Percentiles rank a stretch among this genome's conserved stretches.
phyloP scores from a whole-genome alignment of 2,888 invertebrate species.

The Amiota minor region DNA sequence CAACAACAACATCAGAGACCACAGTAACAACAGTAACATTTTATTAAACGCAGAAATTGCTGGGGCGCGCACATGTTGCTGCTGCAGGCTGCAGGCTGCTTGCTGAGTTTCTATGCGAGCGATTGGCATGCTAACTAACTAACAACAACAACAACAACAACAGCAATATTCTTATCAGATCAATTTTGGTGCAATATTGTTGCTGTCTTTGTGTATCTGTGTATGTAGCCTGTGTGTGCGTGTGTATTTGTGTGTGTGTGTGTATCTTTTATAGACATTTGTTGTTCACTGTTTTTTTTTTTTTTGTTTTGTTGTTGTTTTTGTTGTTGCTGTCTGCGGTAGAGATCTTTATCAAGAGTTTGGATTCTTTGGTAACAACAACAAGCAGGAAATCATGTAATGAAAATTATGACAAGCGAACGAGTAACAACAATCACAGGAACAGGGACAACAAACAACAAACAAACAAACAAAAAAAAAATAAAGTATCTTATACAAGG shows the following conservation, averaged over 20 bases:
- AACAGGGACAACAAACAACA: constrained; percentile 35
- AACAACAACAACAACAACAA: constrained; percentile 38
- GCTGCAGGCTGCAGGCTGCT: background rate
- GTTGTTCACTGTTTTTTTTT: constrained; percentile 1
- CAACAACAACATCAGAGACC: background rate
- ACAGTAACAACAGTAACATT: constrained; percentile 36
- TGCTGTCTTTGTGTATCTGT: constrained; percentile 18
- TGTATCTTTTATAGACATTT: constrained; percentile 1
- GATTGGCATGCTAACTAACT: background rate
- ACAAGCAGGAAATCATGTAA: constrained; percentile 53
- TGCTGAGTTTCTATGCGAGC: too few relatives aligned
- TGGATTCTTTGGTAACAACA: constrained; percentile 25
- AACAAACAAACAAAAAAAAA: constrained; percentile 25
- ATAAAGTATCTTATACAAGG: background rate
- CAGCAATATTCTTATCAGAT: constrained; percentile 61
- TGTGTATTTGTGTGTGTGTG: background rate
- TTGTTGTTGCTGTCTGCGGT: constrained; percentile 20
- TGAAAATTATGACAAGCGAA: constrained; percentile 66
- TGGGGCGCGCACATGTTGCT: background rate
- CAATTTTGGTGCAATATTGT: constrained; percentile 54
- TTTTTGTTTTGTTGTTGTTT: constrained; percentile 22
- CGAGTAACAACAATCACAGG: constrained; percentile 39
- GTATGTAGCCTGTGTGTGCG: background rate
- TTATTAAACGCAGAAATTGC: constrained; percentile 9
- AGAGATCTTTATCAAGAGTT: constrained; percentile 62